Evolutionary conservation across 2,888 invertebrate species (phyloP), one percentile per base, ranked within the genome.

Genomic region (Mythimna albipuncta): DNA sequence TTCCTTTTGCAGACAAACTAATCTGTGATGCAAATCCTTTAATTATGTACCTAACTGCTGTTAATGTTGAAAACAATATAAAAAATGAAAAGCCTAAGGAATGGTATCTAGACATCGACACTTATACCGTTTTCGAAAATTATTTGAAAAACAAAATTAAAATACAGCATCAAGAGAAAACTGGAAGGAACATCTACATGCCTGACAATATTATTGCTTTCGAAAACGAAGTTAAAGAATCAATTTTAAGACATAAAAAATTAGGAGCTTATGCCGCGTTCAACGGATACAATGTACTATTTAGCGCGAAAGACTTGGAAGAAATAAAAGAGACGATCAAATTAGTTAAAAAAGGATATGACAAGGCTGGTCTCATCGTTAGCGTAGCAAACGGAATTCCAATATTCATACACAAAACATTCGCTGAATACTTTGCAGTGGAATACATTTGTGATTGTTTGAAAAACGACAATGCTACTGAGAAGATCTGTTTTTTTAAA

Each of bases 391-490:
- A 80, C 32, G 68, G 64, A 11, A 63, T 74, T 0, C 80, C 83
- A 0, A 69, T 58, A 64, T 83, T 83, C 13, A 50, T 73, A 21
- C 83, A 57, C 57, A 16, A 9, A 32, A 57, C 19, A 57, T 57
- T 82, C 54, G 62, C 77, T 10, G 82, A 82, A 47, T 71, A 83
- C 50, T 82, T 75, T 26, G 82, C 82, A 2, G 75, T 79, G 5
- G 82, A 79, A 63, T 71, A 79, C 16, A 7, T 82, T 26, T 79
- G 72, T 50, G 75, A 79, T 35, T 54, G 66, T 38, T 32, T 83
- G 21, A 82, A 79, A 65, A 52, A 26, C 3, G 16, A 61, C 35
- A 26, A 21, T n/a, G 3, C 35, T 6, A 52, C 9, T 13, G 50
- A 64, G 1, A 64, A 62, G 9, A 16, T 32, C 21, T 7, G 21